phyloP scores from a whole-genome alignment of 2,113 vertebrate species.

The Onychorhynchus coronatus region DNA sequence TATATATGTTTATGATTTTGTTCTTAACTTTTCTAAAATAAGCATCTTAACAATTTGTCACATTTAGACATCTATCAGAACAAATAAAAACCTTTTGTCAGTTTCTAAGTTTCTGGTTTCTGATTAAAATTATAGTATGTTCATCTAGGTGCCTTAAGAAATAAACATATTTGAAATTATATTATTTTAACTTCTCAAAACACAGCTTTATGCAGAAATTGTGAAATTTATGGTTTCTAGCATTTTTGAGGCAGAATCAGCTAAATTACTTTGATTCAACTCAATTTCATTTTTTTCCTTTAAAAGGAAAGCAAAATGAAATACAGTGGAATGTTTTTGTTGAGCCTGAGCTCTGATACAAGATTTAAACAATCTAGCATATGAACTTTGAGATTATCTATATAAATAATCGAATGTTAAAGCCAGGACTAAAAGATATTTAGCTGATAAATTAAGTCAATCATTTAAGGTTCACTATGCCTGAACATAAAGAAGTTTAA shows the following conservation, averaged over 20 bases:
- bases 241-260: not conserved
- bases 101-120: not conserved
- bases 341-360: not conserved
- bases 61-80: not conserved
- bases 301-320: not conserved
- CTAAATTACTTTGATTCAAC: not conserved
- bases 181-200: not conserved
- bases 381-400: not conserved
- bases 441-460: constrained; percentile 36
- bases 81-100: not conserved
- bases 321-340: not conserved
- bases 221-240: not conserved
- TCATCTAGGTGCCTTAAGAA: not conserved
- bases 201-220: not conserved
- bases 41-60: not conserved
- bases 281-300: not conserved
- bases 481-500: constrained; percentile 53
- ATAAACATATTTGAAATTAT: not conserved
- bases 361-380: not conserved
- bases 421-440: not conserved
- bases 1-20: not conserved
- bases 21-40: not conserved
- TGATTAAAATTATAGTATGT: not conserved
- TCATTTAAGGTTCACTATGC: not conserved
- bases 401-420: constrained; percentile 4